Conservation (phyloP, 2,888 invertebrate species). For the Biston stratarius region DNA sequence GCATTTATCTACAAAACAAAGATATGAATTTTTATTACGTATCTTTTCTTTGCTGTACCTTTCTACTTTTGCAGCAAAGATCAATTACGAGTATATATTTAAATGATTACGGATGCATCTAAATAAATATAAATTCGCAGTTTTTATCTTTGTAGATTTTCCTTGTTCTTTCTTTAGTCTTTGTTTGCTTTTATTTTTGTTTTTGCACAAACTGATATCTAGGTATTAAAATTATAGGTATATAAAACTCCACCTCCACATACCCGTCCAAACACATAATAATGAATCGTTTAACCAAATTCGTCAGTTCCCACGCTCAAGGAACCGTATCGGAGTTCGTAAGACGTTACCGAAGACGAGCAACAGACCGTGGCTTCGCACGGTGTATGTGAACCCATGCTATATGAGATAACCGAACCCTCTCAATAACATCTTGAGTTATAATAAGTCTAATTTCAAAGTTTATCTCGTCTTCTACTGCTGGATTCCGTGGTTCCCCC, state of each 20-base stretch:
- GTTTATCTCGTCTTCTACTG: neutral
- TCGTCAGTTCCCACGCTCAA: constrained; percentile 49
- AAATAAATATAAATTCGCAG: too few relatives aligned
- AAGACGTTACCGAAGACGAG: constrained; percentile 75
- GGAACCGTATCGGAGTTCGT: constrained; percentile 59
- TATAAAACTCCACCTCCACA: constrained; percentile 6
- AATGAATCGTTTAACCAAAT: constrained; percentile 48
- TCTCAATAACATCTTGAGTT: constrained; percentile 33
- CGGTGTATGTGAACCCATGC: constrained; percentile 65
- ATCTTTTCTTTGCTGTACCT: too few relatives aligned
- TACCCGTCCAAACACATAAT: constrained; percentile 33
- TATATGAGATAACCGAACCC: constrained; percentile 57
- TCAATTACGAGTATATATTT: too few relatives aligned
- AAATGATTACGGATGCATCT: too few relatives aligned
- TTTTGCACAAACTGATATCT: neutral
- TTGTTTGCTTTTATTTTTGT: too few relatives aligned
- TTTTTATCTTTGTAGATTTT: too few relatives aligned
- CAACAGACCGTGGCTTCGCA: constrained; percentile 75
- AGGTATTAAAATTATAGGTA: neutral
- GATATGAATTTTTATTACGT: too few relatives aligned
- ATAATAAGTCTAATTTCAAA: neutral
- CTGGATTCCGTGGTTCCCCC: neutral
- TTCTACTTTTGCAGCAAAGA: too few relatives aligned
- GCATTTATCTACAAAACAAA: too few relatives aligned
- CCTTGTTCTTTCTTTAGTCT: too few relatives aligned